A percentile compares a stretch with the other conserved stretches of the same genome.
Conservation (phyloP, 2,888 invertebrate species). For the Eupeodes latifasciatus region DNA sequence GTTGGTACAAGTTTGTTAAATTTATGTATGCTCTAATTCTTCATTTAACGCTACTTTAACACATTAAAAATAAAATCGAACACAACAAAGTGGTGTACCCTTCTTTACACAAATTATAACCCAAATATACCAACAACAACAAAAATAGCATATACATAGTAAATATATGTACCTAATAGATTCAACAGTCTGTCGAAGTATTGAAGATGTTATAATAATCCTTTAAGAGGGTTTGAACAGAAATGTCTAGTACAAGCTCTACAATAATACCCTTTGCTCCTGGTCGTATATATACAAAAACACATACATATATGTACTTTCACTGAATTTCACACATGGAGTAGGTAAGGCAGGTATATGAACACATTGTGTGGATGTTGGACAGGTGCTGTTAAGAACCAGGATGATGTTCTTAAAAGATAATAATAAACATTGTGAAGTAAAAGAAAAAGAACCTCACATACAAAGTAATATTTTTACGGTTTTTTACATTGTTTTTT, state of each 20-base stretch:
- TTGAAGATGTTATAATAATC: background rate
- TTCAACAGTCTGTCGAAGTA: constrained; percentile 19
- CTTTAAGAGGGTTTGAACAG: constrained; percentile 20
- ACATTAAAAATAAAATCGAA: constrained; percentile 9
- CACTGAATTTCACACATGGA: constrained; percentile 30
- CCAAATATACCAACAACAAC: background rate
- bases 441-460: background rate
- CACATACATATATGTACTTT: background rate
- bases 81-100: constrained; percentile 1
- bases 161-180: background rate
- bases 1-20: constrained; percentile 1
- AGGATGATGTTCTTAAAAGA: background rate
- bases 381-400: constrained; percentile 28
- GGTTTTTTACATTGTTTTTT: too few species aligned
- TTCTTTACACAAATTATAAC: background rate
- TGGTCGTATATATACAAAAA: background rate
- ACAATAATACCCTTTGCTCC: constrained; percentile 6
- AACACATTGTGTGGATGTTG: background rate
- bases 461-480: background rate
- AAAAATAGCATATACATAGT: background rate
- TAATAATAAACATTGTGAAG: background rate
- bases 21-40: background rate
- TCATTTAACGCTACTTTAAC: constrained; percentile 12
- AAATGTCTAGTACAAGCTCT: constrained; percentile 21
- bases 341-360: background rate